A percentile compares a stretch with the other conserved stretches of the same genome.
These are phyloP conservation scores for Neodiprion lecontei DNA, from an alignment of 1,140 invertebrate species.

Conservation along the genomic window DNA sequence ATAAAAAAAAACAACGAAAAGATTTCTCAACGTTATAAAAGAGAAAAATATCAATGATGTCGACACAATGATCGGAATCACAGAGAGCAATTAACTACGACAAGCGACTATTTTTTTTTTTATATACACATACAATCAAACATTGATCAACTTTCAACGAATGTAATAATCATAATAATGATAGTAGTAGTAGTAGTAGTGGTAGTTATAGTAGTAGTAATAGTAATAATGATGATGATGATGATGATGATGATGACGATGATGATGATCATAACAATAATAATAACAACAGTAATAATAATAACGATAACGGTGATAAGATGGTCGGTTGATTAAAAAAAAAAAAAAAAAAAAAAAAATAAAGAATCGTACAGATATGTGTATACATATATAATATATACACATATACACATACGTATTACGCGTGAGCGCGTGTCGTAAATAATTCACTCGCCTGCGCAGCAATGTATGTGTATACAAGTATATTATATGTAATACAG, in stretches of 20 bases:
- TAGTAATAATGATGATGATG: no score
- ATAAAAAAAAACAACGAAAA: neutral
- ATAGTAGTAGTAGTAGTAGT: neutral
- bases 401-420: conserved; percentile 26
- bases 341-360: no score
- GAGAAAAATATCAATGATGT: neutral
- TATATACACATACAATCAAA: neutral
- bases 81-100: neutral
- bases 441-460: conserved; percentile 24
- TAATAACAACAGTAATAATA: no score
- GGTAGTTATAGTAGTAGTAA: neutral
- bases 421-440: conserved; percentile 21
- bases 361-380: neutral
- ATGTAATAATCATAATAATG: neutral
- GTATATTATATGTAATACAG: conserved; percentile 15
- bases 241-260: no score
- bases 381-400: conserved; percentile 23
- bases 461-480: neutral
- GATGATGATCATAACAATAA: no score
- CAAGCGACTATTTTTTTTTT: neutral
- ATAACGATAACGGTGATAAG: no score
- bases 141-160: neutral
- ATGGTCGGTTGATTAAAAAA: no score
- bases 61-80: neutral
- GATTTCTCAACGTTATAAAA: no score